These are phyloP conservation scores for Pyxicephalus adspersus DNA, from an alignment of 2,113 vertebrate genomes.

Conservation along the genomic window DNA sequence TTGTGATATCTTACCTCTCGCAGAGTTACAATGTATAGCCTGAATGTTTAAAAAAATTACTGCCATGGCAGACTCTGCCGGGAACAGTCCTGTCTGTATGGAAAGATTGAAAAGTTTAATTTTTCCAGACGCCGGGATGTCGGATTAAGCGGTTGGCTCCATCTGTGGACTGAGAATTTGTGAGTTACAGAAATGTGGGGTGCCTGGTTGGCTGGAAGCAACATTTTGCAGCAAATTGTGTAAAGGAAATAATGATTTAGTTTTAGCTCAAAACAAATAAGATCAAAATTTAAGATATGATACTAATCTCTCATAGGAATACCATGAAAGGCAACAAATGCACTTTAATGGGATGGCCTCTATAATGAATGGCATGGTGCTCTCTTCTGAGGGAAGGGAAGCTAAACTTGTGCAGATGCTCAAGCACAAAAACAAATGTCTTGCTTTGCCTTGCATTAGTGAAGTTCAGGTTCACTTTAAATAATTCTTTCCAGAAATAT, in stretches of 20 bases:
- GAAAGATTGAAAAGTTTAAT: constrained; percentile 39
- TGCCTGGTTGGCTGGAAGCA: background rate
- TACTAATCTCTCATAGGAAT: background rate
- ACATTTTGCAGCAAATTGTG: background rate
- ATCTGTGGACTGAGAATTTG: background rate
- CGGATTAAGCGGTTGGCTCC: background rate
- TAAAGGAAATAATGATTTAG: too few species aligned
- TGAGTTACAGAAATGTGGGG: background rate
- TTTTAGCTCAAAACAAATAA: too few species aligned
- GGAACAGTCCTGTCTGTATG: background rate
- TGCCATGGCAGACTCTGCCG: background rate
- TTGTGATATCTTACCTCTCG: background rate
- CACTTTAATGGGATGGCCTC: too few species aligned
- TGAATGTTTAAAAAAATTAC: background rate
- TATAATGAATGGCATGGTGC: too few species aligned
- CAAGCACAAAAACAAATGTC: too few species aligned
- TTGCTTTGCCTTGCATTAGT: too few species aligned
- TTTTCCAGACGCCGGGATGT: constrained; percentile 30
- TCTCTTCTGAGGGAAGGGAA: too few species aligned
- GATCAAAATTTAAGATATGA: background rate
- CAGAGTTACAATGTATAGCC: background rate
- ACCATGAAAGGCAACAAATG: too few species aligned
- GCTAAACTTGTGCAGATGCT: too few species aligned
- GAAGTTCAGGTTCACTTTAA: too few species aligned
- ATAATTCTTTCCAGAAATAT: too few species aligned